Conservation (phyloP, 2,888 invertebrate species). For the Branchellion lobata region DNA sequence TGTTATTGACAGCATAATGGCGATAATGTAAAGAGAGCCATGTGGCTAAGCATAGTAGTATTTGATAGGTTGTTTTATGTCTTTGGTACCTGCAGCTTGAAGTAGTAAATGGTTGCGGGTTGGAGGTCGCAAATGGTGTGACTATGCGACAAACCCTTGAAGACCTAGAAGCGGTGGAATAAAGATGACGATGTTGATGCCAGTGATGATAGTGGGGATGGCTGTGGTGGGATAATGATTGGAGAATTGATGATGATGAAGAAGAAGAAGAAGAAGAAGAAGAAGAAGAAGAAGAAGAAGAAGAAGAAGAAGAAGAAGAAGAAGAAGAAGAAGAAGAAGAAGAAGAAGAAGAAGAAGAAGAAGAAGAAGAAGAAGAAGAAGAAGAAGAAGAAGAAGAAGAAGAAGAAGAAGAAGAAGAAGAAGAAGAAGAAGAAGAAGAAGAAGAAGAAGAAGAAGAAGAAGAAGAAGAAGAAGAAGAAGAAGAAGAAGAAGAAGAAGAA, state of each 20-base stretch:
- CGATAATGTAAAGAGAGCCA: no score
- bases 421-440: constrained; percentile 8
- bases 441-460: constrained; percentile 8
- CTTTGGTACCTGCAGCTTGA: constrained; percentile 69
- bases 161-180: no score
- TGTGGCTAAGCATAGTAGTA: no score
- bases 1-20: no score
- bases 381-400: no score
- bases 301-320: neutral
- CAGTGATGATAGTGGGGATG: neutral
- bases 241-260: no score
- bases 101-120: constrained; percentile 79
- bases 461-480: constrained; percentile 9
- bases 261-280: no score
- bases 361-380: constrained; percentile 9
- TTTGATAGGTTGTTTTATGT: no score
- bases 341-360: no score
- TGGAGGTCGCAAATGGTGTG: constrained; percentile 72
- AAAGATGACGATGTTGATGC: no score
- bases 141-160: constrained; percentile 58
- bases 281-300: neutral
- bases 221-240: neutral
- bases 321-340: constrained; percentile 9
- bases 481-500: constrained; percentile 8
- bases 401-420: constrained; percentile 8